Conservation (phyloP, 2,888 invertebrate species). For the Torymus texanus region DNA sequence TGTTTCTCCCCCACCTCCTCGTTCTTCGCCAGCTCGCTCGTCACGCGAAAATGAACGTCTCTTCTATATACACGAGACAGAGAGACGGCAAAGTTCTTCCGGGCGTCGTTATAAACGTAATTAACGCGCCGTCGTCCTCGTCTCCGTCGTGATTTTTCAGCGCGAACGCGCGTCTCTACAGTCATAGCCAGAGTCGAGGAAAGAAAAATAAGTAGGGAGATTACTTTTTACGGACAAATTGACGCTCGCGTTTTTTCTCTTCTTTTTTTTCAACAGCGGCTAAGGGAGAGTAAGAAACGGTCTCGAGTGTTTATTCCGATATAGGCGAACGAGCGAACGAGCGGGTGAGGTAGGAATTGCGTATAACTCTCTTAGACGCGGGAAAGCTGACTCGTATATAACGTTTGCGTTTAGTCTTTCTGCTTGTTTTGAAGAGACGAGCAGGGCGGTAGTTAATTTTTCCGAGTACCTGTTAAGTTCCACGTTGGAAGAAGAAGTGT, state of each 20-base stretch:
- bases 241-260: background rate
- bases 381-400: no score
- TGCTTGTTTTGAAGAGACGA: no score
- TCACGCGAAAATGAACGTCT: slow-evolving; percentile 42
- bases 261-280: background rate
- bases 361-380: no score
- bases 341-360: no score
- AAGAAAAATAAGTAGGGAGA: slow-evolving; percentile 15
- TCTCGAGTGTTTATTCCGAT: background rate
- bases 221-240: slow-evolving; percentile 42
- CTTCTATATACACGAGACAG: background rate
- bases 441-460: no score
- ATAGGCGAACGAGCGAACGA: no score
- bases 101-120: slow-evolving; percentile 43
- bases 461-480: no score
- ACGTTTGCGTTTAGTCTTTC: no score
- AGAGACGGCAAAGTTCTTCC: background rate
- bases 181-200: background rate
- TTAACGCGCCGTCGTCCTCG: slow-evolving; percentile 36
- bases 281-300: background rate
- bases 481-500: no score
- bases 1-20: background rate
- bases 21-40: background rate
- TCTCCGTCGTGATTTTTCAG: slow-evolving; percentile 28
- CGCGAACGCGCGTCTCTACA: background rate